Evolutionary conservation across 1,140 invertebrate species (phyloP), one percentile per base, ranked within the genome.

Genomic region (Pinna nobilis): DNA sequence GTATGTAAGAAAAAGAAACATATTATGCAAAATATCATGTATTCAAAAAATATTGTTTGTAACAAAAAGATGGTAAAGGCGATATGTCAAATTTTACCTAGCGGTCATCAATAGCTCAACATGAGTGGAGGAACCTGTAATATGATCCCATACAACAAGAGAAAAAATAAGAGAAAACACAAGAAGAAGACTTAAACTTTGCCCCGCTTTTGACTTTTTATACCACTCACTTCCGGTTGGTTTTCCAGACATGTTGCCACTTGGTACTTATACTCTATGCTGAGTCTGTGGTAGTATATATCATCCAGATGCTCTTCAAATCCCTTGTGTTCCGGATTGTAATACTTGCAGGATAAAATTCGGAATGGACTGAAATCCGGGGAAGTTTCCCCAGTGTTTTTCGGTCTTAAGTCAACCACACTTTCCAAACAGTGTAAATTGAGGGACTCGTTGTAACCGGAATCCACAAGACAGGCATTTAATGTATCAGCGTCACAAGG

Each of bases 231-330:
- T 75, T 83, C 80, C 51, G 74, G 59, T 66, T 83, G 82, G 32
- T 77, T 76, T 5, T 76, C 61, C 7, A 83, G 73, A 60, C 80
- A 80, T n/a, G 68, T 44, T 0, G 70, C 33, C 18, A 70, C 74
- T 25, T 79, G 76, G 59, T 80, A 77, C 28, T 79, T 77, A 47
- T 76, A 61, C 53, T 83, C 80, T 9, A 79, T 67, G 25, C 61
- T 64, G 2, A 83, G 74, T 50, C 80, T 63, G 60, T 83, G 77
- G 18, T 63, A 44, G 65, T 77, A 83, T 9, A 82, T 80, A n/a
- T 82, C 76, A 20, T 78, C 53, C 20, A 79, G 51, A 39, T 82
- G 80, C 11, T 77, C 74, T 41, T 79, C 78, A 57, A 83, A 82
- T 5, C 80, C 82, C 23, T 71, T 61, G 60, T 80, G 71, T 23